These are phyloP conservation scores for Euschistus heros DNA, from an alignment of 1,140 invertebrate species.

Conservation along the genomic window DNA sequence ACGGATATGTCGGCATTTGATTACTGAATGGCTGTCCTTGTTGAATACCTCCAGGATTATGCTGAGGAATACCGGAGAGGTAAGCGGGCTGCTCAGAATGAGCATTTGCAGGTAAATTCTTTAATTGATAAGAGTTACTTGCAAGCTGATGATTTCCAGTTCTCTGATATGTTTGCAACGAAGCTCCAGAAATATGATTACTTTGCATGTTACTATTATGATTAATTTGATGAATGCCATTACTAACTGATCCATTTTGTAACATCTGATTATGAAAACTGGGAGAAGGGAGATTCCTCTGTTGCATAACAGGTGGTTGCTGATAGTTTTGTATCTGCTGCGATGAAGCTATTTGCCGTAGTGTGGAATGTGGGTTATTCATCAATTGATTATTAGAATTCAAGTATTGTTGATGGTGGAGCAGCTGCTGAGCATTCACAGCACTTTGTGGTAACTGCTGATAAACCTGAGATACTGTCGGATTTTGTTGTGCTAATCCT, in stretches of 20 bases:
- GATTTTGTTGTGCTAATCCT: background rate
- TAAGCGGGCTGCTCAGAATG: background rate
- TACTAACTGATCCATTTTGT: background rate
- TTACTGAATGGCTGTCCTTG: background rate
- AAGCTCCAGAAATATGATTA: background rate
- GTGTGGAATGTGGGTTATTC: background rate
- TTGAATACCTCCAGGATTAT: background rate
- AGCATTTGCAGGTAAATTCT: background rate
- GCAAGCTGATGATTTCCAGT: background rate
- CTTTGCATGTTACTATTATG: background rate
- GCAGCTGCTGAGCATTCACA: background rate
- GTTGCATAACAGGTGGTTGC: constrained; percentile 1
- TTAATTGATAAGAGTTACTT: background rate
- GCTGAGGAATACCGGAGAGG: background rate
- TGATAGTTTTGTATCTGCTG: background rate
- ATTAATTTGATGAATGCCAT: background rate
- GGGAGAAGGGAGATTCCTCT: constrained; percentile 6
- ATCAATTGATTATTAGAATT: constrained; percentile 2
- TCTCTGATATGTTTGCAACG: background rate
- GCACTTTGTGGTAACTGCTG: background rate
- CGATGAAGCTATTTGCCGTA: background rate
- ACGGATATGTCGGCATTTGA: background rate
- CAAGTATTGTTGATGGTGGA: background rate
- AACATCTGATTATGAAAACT: constrained; percentile 1
- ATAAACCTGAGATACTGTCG: background rate